A percentile compares a stretch with the other conserved stretches of the same genome.
Conservation (phyloP, 2,888 invertebrate genomes). For the Aphidoletes aphidimyza region DNA sequence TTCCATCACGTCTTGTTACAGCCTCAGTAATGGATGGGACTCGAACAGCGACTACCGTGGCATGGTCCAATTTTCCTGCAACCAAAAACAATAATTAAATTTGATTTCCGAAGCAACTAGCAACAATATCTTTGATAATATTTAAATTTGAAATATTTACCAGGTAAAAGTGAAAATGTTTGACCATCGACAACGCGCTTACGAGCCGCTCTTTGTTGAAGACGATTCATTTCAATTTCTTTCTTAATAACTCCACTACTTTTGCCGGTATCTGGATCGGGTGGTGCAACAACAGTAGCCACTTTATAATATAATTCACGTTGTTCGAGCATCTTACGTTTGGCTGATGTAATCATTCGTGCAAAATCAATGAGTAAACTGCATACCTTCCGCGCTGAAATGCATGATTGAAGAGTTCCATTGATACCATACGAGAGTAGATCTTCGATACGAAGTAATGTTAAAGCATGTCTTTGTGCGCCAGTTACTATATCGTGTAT, state of each 20-base stretch:
- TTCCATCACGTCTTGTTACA: background rate
- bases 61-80: slow-evolving; percentile 82
- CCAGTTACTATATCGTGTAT: slow-evolving; percentile 80
- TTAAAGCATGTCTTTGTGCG: slow-evolving; percentile 64
- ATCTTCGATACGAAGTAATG: slow-evolving; percentile 73
- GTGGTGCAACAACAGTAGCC: slow-evolving; percentile 65
- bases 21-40: background rate
- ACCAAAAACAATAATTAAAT: background rate
- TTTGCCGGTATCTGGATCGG: slow-evolving; percentile 60
- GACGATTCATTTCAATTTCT: slow-evolving; percentile 71
- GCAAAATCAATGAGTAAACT: slow-evolving; percentile 82
- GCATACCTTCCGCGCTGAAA: slow-evolving; percentile 74
- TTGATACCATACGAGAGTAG: slow-evolving; percentile 76
- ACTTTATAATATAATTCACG: slow-evolving; percentile 77
- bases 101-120: background rate
- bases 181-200: slow-evolving; percentile 79
- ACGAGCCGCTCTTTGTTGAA: slow-evolving; percentile 75
- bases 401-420: slow-evolving; percentile 72
- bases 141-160: slow-evolving; percentile 62
- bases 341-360: slow-evolving; percentile 81
- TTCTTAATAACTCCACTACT: slow-evolving; percentile 64
- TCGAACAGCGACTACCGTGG: slow-evolving; percentile 77
- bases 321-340: slow-evolving; percentile 84
- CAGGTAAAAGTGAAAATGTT: slow-evolving; percentile 76
- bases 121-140: background rate